Base-by-base conservation (phyloP, 2,797 vertebrate genomes). In the Tiaroga cobitis region DNA sequence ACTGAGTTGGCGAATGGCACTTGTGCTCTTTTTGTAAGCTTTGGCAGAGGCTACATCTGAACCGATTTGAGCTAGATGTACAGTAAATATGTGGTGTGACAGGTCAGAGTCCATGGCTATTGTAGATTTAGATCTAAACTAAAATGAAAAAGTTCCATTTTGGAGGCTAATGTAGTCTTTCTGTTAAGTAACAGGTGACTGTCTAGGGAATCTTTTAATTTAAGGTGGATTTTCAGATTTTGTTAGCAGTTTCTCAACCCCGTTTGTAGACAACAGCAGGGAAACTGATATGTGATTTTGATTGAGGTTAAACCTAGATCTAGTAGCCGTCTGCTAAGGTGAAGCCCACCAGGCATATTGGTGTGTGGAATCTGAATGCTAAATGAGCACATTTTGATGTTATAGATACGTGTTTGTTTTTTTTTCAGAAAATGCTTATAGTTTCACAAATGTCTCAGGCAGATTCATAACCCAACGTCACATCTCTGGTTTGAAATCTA, bases 361-460 rank as follows among this genome's bases (percentile, higher is more conserved):
- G 6, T 15, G 5, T 56, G 34, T 81, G 49, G n/a, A 41, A 56
- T 54, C 39, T 81, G 34, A 54, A 59, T 72, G 29, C 24, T 81
- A 72, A 81, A 41, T 70, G 8, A 29, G 34, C n/a, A 21, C n/a
- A 26, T 81, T 56, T 70, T 19, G 32, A 39, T 18, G n/a, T 81
- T 37, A 26, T 70, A 21, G 2, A 69, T 43, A 34, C 5, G 1
- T 0, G 5, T 34, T 34, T 34, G 0, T 34, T 41, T 49, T 29
- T 59, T 34, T 39, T 46, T 82, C 69, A 74, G 54, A 37, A 37
- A 69, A 68, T n/a, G 29, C 21, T 54, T 43, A 43, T 78, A 29
- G 29, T 63, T 73, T 63, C 67, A 61, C 72, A 65, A 73, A 72
- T 81, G 86, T 89, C 83, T 88, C 80, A 79, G 78, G 87, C 89